These are phyloP conservation scores for Drosophila setifemur DNA, from an alignment of 1,140 invertebrate genomes.

Conservation along the genomic window DNA sequence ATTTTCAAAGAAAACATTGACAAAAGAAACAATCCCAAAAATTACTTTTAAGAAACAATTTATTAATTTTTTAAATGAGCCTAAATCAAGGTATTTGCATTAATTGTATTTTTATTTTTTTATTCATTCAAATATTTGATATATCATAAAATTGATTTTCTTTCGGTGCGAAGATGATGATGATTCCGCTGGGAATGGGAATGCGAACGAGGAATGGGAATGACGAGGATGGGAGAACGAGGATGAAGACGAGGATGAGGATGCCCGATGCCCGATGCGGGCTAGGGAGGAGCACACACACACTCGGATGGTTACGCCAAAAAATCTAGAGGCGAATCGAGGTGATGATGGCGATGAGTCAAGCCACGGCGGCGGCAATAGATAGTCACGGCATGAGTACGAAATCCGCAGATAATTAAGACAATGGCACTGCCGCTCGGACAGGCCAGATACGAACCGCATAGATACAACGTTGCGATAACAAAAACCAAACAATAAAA, in stretches of 20 bases:
- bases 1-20: too few species aligned
- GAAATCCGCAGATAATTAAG: constrained; percentile 69
- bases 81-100: too few species aligned
- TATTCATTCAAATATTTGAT: too few species aligned
- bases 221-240: background rate
- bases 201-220: constrained; percentile 11
- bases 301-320: background rate
- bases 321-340: constrained; percentile 36
- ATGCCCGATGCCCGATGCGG: background rate
- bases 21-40: too few species aligned
- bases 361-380: constrained; percentile 41
- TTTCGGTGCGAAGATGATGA: constrained; percentile 11
- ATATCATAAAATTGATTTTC: too few species aligned
- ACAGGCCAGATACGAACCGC: background rate
- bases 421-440: constrained; percentile 43
- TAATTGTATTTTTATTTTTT: too few species aligned
- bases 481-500: background rate
- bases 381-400: constrained; percentile 67
- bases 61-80: too few species aligned
- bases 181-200: constrained; percentile 16
- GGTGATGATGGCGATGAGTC: constrained; percentile 56
- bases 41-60: too few species aligned
- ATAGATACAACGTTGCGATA: constrained; percentile 31
- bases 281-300: background rate
- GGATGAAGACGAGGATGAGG: background rate